These are phyloP conservation scores for Babyrousa celebensis DNA, from an alignment of 2,797 vertebrate species.

Conservation along the genomic window DNA sequence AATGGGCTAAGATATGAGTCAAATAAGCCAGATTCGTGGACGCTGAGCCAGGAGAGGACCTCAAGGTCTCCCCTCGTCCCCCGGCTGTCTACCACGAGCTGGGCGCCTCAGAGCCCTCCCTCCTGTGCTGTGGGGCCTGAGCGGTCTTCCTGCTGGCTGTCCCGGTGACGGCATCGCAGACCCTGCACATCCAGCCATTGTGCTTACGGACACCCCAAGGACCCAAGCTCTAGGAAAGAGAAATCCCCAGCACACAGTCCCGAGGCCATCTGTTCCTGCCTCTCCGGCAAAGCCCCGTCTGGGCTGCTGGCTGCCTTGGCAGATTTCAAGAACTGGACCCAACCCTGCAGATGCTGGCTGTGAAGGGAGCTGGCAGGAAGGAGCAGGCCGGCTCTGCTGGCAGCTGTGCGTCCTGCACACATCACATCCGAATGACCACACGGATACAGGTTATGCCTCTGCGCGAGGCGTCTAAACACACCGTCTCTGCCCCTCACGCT, in stretches of 20 bases:
- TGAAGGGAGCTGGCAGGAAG: not conserved
- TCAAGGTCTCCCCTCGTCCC: not conserved
- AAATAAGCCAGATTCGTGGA: not conserved
- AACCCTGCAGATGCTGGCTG: not conserved
- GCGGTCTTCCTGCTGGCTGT: not conserved
- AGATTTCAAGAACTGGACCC: not conserved
- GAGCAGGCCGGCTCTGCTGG: not conserved
- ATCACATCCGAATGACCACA: accelerated
- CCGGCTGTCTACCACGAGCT: not conserved
- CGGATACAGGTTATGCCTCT: not conserved
- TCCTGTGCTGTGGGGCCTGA: not conserved
- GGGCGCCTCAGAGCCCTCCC: not conserved
- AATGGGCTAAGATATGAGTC: not conserved
- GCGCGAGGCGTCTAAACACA: too few relatives aligned
- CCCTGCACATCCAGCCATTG: not conserved
- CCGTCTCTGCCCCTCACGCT: not conserved
- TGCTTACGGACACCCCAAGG: slow-evolving; percentile 2
- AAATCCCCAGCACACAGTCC: slow-evolving; percentile 13
- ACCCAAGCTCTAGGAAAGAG: slow-evolving; percentile 37
- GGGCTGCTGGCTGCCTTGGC: slow-evolving; percentile 32
- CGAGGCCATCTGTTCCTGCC: slow-evolving; percentile 71
- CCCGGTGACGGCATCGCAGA: not conserved
- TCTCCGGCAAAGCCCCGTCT: not conserved
- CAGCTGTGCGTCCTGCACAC: not conserved
- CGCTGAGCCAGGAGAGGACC: not conserved